Evolutionary conservation across 2,888 invertebrate genomes (phyloP), one percentile per base, ranked within the genome.

Genomic region (Saturnia japonica): DNA sequence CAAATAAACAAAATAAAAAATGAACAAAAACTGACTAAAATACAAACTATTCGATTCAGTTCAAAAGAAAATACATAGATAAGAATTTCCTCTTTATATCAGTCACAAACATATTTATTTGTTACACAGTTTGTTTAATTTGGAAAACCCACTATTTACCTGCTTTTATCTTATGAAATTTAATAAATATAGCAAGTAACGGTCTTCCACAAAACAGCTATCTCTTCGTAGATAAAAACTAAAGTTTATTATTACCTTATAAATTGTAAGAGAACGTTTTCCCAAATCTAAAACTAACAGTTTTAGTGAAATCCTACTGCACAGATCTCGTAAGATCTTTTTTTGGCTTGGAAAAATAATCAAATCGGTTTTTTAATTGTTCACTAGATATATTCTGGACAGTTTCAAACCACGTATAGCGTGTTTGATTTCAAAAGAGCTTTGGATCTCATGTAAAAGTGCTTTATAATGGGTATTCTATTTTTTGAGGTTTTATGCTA

Each of bases 311-410:
- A 42, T 70, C 67, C 69, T 62, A 60, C 77, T 80, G 83, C 82
- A 81, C 80, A 85, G 74, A 78, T 71, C 68, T 75, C 78, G 74
- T 74, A 77, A 77, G 82, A 78, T 87, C 85, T 88, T 87, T 88
- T 89, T 86, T 83, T 78, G 86, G 84, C 81, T 83, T 84, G 79
- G 75, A 74, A 87, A 89, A 85, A 91, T 86, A 90, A 90, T 85
- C 87, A 85, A 82, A 81, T 76, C 73, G 77, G 72, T 75, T 34
- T 78, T 86, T 88, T 90, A 88, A 91, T 91, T 90, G 88, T 88
- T 87, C 85, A 77, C 82, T 84, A 80, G 81, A 80, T 82, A 82
- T 76, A 72, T 75, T 86, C 87, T 89, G 88, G 86, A 83, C 82
- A 88, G 77, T 80, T 80, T 89, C 87, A 87, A 79, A 73, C 75